Conservation (phyloP, 2,797 vertebrate species). For the Pangasius macronema region DNA sequence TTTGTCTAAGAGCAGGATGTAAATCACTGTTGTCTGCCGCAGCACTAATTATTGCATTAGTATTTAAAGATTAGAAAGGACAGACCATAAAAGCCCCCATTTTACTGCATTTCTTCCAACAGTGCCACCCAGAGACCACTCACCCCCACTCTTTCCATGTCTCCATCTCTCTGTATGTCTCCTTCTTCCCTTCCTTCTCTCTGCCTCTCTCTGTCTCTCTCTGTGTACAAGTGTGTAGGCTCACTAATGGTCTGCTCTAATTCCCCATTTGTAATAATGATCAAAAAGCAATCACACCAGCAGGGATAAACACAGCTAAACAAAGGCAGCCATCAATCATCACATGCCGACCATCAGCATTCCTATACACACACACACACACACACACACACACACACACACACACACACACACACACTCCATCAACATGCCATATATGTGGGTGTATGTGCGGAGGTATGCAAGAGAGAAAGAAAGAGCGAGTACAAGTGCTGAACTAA, state of each 20-base stretch:
- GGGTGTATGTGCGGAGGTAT: slow-evolving; percentile 14
- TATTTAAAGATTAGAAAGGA: slow-evolving; percentile 47
- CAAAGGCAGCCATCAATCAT: slow-evolving; percentile 58
- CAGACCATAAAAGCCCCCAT: not conserved
- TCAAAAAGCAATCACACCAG: slow-evolving; percentile 59
- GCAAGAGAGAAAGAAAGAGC: slow-evolving; percentile 53
- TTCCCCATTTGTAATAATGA: slow-evolving; percentile 60
- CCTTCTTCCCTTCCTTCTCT: not conserved
- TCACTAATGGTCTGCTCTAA: slow-evolving; percentile 55
- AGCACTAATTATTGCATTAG: slow-evolving; percentile 45
- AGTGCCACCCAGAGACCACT: slow-evolving; percentile 7
- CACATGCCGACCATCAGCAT: slow-evolving; percentile 21
- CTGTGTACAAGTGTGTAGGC: slow-evolving; percentile 29
- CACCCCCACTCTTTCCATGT: not conserved
- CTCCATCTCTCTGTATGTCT: not conserved
- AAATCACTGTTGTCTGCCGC: slow-evolving; percentile 26
- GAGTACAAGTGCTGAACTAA: slow-evolving; percentile 73
- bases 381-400: no score
- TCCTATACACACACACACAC: slow-evolving; percentile 24
- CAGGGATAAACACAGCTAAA: slow-evolving; percentile 51
- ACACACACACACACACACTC: slow-evolving; percentile 26
- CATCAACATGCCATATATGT: slow-evolving; percentile 55
- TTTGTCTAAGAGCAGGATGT: slow-evolving; percentile 22
- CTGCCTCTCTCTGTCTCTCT: not conserved
- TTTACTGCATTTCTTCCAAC: slow-evolving; percentile 29